Evolutionary conservation across 2,888 invertebrate species (phyloP).

Genomic region (Aricia artaxerxes): DNA sequence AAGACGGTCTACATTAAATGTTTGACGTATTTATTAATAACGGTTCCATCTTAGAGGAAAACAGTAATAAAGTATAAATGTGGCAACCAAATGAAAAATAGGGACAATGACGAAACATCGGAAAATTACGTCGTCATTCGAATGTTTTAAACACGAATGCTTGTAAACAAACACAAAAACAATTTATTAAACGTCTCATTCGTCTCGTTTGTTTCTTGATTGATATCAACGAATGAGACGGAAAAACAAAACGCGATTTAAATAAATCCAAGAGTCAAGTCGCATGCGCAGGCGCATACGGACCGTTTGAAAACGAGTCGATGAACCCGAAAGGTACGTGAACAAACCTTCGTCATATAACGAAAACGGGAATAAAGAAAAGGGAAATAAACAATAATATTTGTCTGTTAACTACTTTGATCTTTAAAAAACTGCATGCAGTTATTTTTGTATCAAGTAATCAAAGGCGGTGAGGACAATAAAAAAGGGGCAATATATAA

Average conservation of each 20-base stretch:
- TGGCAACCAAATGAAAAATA: background rate
- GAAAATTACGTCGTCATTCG: background rate
- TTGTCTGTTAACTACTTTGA: background rate
- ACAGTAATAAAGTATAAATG: background rate
- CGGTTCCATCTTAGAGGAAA: background rate
- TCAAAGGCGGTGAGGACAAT: background rate
- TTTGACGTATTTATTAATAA: conserved; percentile 17
- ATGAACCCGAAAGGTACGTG: conserved; percentile 11
- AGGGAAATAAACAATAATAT: background rate
- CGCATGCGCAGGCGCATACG: background rate
- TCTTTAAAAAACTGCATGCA: background rate
- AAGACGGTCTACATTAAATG: conserved; percentile 7
- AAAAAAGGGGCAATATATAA: too few species aligned
- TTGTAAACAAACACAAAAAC: background rate
- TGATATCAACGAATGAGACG: background rate
- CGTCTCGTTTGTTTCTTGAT: background rate
- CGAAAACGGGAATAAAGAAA: background rate
- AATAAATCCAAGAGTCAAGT: background rate
- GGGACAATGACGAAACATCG: background rate
- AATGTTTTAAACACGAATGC: background rate
- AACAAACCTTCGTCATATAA: background rate
- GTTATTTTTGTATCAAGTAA: background rate
- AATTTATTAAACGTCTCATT: background rate
- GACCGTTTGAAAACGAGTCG: background rate
- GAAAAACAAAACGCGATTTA: background rate